These are phyloP conservation scores for Misgurnus anguillicaudatus DNA, from an alignment of 2,113 vertebrate genomes.

Conservation along the genomic window DNA sequence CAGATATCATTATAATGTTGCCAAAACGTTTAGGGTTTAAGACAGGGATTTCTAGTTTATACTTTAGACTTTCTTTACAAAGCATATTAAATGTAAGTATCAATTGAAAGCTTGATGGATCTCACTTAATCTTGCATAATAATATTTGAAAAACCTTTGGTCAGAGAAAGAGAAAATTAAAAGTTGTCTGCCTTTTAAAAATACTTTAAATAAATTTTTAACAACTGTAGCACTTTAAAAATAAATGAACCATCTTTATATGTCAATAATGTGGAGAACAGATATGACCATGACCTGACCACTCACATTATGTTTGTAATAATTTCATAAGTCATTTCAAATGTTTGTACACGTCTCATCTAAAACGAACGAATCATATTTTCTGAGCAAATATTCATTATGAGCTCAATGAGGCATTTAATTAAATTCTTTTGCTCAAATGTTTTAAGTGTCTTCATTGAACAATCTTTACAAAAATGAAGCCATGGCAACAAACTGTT, in stretches of 20 bases:
- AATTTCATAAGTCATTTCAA: neutral
- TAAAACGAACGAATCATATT: neutral
- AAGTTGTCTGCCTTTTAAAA: neutral
- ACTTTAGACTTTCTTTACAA: neutral
- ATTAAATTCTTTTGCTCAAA: neutral
- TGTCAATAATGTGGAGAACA: neutral
- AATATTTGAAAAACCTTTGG: constrained; percentile 11
- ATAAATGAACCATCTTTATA: neutral
- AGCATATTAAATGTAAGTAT: no score
- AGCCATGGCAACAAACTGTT: neutral
- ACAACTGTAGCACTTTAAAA: neutral
- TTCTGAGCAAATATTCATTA: neutral
- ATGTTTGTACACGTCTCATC: neutral
- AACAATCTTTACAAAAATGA: neutral
- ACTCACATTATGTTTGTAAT: neutral
- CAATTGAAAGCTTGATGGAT: no score
- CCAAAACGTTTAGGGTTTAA: neutral
- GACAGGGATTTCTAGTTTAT: neutral
- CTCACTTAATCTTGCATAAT: neutral
- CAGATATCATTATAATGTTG: constrained; percentile 2
- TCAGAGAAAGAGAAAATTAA: neutral
- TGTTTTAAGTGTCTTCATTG: neutral
- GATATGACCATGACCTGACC: neutral
- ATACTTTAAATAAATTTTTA: no score
- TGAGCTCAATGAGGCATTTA: neutral